A percentile compares a stretch with the other conserved stretches of the same genome.
These are phyloP conservation scores for Sandelia bainsii DNA, from an alignment of 2,797 vertebrate genomes.

Conservation along the genomic window DNA sequence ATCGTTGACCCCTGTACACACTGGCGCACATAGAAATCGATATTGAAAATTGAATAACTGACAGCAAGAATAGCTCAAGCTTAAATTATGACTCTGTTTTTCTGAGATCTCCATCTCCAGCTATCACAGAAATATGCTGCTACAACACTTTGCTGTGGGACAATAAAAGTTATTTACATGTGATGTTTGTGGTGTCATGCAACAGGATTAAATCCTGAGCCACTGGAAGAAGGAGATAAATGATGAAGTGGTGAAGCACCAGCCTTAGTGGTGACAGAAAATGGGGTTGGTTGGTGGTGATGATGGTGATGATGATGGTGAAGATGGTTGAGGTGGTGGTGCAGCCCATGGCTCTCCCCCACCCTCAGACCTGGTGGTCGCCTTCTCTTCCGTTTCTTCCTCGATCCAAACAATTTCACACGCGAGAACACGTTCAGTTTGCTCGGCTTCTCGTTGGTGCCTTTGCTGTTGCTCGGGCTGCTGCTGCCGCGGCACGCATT, in stretches of 20 bases:
- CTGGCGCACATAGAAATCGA: slow-evolving; percentile 19
- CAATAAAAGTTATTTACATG: slow-evolving; percentile 51
- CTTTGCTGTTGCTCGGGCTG: slow-evolving; percentile 96
- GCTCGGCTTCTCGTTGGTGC: slow-evolving; percentile 93
- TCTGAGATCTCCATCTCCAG: slow-evolving; percentile 5
- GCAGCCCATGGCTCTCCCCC: slow-evolving; percentile 20
- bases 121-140: slow-evolving; percentile 14
- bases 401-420: slow-evolving; percentile 97
- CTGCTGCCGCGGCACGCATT: slow-evolving; percentile 93
- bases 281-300: slow-evolving; percentile 50
- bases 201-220: slow-evolving; percentile 34
- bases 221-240: neutral
- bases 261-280: slow-evolving; percentile 35
- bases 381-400: slow-evolving; percentile 92
- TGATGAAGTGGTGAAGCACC: slow-evolving; percentile 43
- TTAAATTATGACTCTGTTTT: neutral
- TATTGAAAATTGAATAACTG: slow-evolving; percentile 5
- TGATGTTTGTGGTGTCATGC: slow-evolving; percentile 39
- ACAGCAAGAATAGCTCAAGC: neutral
- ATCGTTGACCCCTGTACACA: slow-evolving; percentile 25
- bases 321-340: slow-evolving; percentile 40
- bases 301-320: slow-evolving; percentile 41
- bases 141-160: slow-evolving; percentile 41
- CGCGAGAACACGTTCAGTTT: slow-evolving; percentile 97
- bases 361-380: slow-evolving; percentile 93